Percentiles rank a stretch among this genome's conserved stretches.
These are phyloP conservation scores for Tamias sibiricus DNA, from an alignment of 2,113 vertebrate genomes.

Conservation along the genomic window DNA sequence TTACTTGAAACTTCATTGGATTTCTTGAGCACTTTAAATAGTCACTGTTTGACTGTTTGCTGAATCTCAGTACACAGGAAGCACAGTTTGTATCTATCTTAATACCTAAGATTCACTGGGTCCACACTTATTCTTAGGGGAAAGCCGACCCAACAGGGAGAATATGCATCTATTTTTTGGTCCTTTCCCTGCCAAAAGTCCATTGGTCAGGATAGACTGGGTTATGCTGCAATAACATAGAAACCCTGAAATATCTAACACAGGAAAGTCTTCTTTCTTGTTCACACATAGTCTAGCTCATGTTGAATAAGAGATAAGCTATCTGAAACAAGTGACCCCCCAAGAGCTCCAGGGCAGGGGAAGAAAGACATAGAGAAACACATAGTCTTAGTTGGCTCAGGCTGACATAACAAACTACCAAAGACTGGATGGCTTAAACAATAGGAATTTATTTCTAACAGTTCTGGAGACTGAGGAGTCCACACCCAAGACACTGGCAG, in stretches of 20 bases:
- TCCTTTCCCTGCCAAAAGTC: background rate
- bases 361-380: constrained; percentile 7
- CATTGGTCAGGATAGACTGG: background rate
- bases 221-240: background rate
- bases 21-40: background rate
- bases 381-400: background rate
- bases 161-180: background rate
- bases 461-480: background rate
- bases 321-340: background rate
- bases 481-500: background rate
- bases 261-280: background rate
- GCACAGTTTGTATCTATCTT: background rate
- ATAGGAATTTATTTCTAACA: background rate
- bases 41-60: background rate
- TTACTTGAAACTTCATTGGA: constrained; percentile 1
- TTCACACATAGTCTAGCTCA: background rate
- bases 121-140: background rate
- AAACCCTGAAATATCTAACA: background rate
- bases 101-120: background rate
- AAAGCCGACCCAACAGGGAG: background rate
- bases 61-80: background rate
- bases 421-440: background rate
- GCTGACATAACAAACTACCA: background rate
- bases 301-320: background rate
- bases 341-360: background rate